Base-by-base conservation (phyloP, 2,888 invertebrate species). In the Tenthredo notha region DNA sequence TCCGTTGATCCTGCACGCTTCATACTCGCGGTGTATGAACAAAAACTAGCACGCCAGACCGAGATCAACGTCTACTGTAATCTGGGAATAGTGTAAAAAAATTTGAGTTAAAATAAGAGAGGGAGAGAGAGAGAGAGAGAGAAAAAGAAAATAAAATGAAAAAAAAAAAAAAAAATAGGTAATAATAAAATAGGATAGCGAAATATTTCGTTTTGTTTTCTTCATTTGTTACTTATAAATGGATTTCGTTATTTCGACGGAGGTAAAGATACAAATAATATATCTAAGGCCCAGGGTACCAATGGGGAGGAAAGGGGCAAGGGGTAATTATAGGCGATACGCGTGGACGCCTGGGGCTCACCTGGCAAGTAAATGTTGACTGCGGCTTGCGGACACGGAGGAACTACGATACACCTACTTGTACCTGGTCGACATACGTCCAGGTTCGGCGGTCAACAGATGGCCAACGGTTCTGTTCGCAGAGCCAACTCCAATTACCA, bases 331-430 rank as follows among this genome's bases (percentile, higher is more conserved):
- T 70, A 85, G 80, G 54, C 80, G 85, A 85, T 80, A 85, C 85
- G 85, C 85, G 85, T 85, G 85, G 85, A 80, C 85, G 85, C 85
- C 85, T 33, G 50, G n/a, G 85, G 85, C 80, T 84, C n/a, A 82
- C 25, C 21, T 82, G 70, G 29, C 83, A 33, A 83, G 67, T 54
- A 47, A 83, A 83, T 83, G 43, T 67, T 67, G 83, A 83, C 70
- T n/a, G 47, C 47, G 43, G 65, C 67, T 83, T 29, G 43, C 83
- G 47, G 83, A 37, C 80, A 61, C 15, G 33, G 80, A 80, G 80
- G 80, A 80, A 47, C 77, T 77, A 77, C 50, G 77, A 54, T 77
- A 77, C 29, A 47, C 43, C 77, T 25, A 77, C 54, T 50, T 77
- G 29, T 54, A 54, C 61, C 6, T 37, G 80, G 78, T 78, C 29